A percentile compares a stretch with the other conserved stretches of the same genome.
Conservation (phyloP, 2,113 vertebrate species). For the Todiramphus saurophagus region DNA sequence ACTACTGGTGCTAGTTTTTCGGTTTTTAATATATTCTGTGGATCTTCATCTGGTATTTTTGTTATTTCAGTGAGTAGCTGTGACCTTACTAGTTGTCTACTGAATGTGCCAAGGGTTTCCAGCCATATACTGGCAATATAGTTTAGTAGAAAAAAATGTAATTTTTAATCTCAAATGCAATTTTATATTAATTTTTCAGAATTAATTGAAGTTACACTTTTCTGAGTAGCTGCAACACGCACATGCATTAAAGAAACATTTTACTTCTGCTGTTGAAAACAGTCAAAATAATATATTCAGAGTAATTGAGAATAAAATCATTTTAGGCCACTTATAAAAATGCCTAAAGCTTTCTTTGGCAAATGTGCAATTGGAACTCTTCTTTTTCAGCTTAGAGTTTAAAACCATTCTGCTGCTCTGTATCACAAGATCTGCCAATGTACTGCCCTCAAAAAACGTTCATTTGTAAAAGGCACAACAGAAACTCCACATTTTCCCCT, state of each 20-base stretch:
- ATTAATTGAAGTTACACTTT: not conserved
- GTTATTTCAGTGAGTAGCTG: slow-evolving; percentile 22
- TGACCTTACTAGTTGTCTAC: not conserved
- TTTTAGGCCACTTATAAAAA: not conserved
- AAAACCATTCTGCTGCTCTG: not conserved
- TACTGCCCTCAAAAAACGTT: not conserved
- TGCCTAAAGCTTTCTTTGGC: not conserved
- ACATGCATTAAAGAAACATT: not conserved
- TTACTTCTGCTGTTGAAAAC: not conserved
- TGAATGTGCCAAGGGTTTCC: not conserved
- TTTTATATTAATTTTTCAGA: slow-evolving; percentile 10
- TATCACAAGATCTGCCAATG: not conserved
- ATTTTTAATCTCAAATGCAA: not conserved
- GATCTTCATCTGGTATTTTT: slow-evolving; percentile 28
- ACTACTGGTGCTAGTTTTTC: not conserved
- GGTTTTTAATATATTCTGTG: not conserved
- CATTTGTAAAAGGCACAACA: slow-evolving; percentile 5
- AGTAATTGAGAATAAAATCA: not conserved
- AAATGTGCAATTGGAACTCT: not conserved
- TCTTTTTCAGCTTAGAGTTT: not conserved
- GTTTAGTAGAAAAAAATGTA: slow-evolving; percentile 2
- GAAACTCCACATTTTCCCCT: not conserved
- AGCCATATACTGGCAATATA: not conserved
- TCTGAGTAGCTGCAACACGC: not conserved
- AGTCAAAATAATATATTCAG: not conserved